Evolutionary conservation across 1,140 invertebrate genomes (phyloP), one percentile per base, ranked within the genome.

Genomic region (Drosophila obscura): DNA sequence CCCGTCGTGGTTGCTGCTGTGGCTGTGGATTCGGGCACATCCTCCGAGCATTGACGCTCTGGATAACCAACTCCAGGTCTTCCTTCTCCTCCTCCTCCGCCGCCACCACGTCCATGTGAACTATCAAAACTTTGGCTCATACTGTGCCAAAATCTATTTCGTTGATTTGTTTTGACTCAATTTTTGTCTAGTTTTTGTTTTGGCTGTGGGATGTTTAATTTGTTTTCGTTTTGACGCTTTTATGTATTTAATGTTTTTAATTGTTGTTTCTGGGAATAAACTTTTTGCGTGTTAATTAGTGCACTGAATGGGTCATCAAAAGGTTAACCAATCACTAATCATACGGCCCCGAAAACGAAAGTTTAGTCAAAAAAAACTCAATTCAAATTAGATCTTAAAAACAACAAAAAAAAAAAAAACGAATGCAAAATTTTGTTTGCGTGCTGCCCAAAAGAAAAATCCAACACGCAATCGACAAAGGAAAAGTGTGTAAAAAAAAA

Each of bases 81-180:
- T n/a, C 45, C 59, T 9, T 71, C 64, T 4, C 57, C 63, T 2
- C 68, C 59, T 2, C 62, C 77, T 24, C 22, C 22, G 0, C 0
- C 22, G 67, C 72, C 16, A 24, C 2, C 22, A 71, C 74, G 16
- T 78, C 73, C 57, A 90, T 80, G 11, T 73, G 83, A 74, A 67
- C 73, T 89, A 78, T 91, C 76, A 72, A 90, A 84, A 88, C 77
- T 90, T 88, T 90, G 89, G 74, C 89, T 88, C 90, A 91, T 91
- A 31, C 52, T 89, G 57, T 51, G 73, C 48, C 64, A 87, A 79
- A 68, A 74, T 66, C 11, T 55, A 45, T 52, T 39, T 15, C 61
- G 44, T 19, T 68, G 19, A 35, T 53, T 56, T 44, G 5, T 24
- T 62, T 46, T 49, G 15, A 39, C 35, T 39, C 35, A 39, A 39